Evolutionary conservation across 2,888 invertebrate genomes (phyloP), one percentile per base, ranked within the genome.

Genomic region (Trichogramma evanescens): DNA sequence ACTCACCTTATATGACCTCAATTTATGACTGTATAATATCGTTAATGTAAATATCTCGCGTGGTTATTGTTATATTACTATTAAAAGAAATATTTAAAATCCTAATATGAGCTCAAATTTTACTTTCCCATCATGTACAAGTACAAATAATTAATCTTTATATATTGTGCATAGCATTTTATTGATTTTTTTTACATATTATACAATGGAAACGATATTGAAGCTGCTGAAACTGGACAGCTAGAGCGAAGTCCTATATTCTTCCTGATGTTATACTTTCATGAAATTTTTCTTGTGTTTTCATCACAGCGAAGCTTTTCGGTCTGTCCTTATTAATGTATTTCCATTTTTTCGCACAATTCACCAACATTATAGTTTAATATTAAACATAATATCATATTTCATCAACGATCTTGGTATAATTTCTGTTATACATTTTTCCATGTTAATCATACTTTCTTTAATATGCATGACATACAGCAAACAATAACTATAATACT

Each of bases 181-280:
- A 67, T 71, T 71, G 54, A 26, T 64, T 72, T 72, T 69, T 72
- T 75, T 73, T 74, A 75, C 76, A 77, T 77, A 77, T 76, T 72
- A 70, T 77, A 77, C 77, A 77, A 71, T 76, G 74, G 73, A 77
- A 76, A 74, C 76, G 73, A 72, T 74, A 72, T 67, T 70, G 72
- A 74, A 75, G 72, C 71, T 71, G 72, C 69, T 74, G 72, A 59
- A 62, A 71, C 68, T 70, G 68, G 67, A 73, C 67, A 68, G 26
- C 26, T 26, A 26, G 66, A 63, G 64, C 69, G 65, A 68, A 66
- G 57, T 65, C 59, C 64, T 60, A 56, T 54, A 54, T 58, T 55
- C 7, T 58, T 58, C 64, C 26, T 26, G 26, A 3, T 26, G 26
- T 26, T 26, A 2, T 26, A 26, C 26, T 26, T 26, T 26, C 26